Base-by-base conservation (phyloP, 2,113 vertebrate genomes). In the Labrus mixtus region DNA sequence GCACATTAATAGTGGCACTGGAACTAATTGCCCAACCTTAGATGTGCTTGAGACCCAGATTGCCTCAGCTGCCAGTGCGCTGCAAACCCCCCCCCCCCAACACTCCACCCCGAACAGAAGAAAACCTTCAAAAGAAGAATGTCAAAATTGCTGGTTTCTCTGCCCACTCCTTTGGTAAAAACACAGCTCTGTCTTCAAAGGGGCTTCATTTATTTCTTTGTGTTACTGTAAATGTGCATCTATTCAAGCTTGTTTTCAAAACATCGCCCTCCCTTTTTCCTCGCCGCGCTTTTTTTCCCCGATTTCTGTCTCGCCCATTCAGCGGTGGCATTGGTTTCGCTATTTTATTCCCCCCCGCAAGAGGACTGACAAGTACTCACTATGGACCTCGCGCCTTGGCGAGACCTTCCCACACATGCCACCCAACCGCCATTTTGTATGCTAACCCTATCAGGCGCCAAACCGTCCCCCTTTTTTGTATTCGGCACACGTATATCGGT, bases 1-100 rank as follows among this genome's bases (percentile, higher is more conserved):
- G 79, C 90, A 90, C 86, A 86, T 93, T 95, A 92, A 93, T 91
- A 90, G 91, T 92, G 91, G 90, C 92, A 93, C 93, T 94, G 92
- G 92, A 95, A 94, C 91, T 94, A 91, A 94, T 94, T 93, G 92
- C 82, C 86, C 83, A 92, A 94, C 93, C 89, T 92, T 87, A 89
- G 92, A 93, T 91, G 90, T 91, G 91, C 90, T 90, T 91, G 87
- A 88, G 93, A 93, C 82, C 83, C 91, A 82, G 85, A 92, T 90
- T 90, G 90, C 88, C 82, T 92, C 89, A 89, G 87, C 91, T 92
- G 89, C 91, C 91, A 90, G 82, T 56, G 69, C 75, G 8, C 81
- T 78, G 82, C 85, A 80, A 82, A 78, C 84, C 89, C 82, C 89
- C 82, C 76, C 84, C 89, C 82, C 89, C 82, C 76, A 89, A 90